phyloP scores from a whole-genome alignment of 2,888 invertebrate species.

The Onchidella celtica region DNA sequence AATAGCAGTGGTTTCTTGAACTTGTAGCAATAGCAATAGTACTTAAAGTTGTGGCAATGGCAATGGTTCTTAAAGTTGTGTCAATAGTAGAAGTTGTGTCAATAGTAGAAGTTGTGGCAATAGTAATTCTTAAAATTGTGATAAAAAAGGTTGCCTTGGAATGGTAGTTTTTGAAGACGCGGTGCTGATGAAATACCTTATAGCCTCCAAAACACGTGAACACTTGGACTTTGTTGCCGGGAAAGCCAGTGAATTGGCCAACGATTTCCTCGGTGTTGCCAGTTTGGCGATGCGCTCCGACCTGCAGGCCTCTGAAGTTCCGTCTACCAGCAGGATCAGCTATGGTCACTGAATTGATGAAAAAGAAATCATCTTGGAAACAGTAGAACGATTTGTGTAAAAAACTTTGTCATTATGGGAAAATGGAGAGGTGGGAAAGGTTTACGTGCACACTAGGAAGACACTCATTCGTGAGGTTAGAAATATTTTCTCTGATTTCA shows the following conservation, averaged over 20 bases:
- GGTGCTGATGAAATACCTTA: neutral
- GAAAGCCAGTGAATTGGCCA: slow-evolving; percentile 17
- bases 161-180: neutral
- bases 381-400: too few relatives aligned
- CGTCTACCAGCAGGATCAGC: neutral
- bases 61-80: too few relatives aligned
- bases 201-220: slow-evolving; percentile 30
- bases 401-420: too few relatives aligned
- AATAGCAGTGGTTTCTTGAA: too few relatives aligned
- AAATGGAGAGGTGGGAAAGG: too few relatives aligned
- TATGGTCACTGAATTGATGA: slow-evolving; percentile 5
- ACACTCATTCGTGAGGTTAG: too few relatives aligned
- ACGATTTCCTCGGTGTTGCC: slow-evolving; percentile 20
- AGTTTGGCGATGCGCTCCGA: neutral
- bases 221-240: slow-evolving; percentile 7
- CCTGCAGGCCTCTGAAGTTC: neutral
- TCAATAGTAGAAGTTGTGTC: neutral
- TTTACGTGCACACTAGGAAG: too few relatives aligned
- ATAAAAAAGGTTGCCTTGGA: neutral
- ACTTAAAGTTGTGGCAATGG: too few relatives aligned
- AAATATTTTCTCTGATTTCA: too few relatives aligned
- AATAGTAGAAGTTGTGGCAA: neutral
- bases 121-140: neutral
- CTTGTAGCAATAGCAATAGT: too few relatives aligned
- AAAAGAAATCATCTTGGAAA: too few relatives aligned